Base-by-base conservation (phyloP, 64 coral and sea anemone genomes). In the Actinia equina region DNA sequence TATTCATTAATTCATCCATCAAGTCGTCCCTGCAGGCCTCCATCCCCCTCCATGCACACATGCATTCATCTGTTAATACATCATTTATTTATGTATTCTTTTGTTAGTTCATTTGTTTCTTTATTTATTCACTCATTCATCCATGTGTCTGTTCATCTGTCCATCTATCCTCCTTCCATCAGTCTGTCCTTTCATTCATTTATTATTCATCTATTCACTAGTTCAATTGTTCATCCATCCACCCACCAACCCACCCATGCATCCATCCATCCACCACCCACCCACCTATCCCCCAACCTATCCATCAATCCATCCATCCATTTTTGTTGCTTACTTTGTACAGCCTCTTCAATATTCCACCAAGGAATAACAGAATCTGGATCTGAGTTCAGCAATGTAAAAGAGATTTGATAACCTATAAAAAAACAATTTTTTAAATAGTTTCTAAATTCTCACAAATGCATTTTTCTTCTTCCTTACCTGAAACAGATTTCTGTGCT, bases 321-420 rank as follows among this genome's bases (percentile, higher is more conserved):
- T 20, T 65, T 10, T 5, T 65, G n/a, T 65, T 65, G n/a, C 62
- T 92, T 87, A 94, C 92, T 94, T 87, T 87, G 37, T 26, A 93
- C 89, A 64, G 93, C 90, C 30, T 86, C 56, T 77, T 95, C 86
- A 82, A 99, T 99, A 78, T 99, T 82, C 97, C 97, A 99, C 25
- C 88, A 60, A 64, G 90, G 85, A 77, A 99, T 71, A 41, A 92
- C 93, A 46, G 56, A 86, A 26, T 82, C 80, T 18, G 97, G 97
- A 41, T 99, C 97, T 79, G 88, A 89, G 83, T 95, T 99, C 23
- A 99, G 11, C 51, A 99, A 60, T 19, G 90, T 99, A 57, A 99
- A 99, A 18, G 97, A 99, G 14, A 99, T 87, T 62, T 99, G 97
- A 74, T 95, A 99, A 83, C 97, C 97, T 95, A 46, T 61, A n/a